Evolutionary conservation across 1,140 invertebrate species (phyloP), one percentile per base, ranked within the genome.

Genomic region (Carposina sasakii): DNA sequence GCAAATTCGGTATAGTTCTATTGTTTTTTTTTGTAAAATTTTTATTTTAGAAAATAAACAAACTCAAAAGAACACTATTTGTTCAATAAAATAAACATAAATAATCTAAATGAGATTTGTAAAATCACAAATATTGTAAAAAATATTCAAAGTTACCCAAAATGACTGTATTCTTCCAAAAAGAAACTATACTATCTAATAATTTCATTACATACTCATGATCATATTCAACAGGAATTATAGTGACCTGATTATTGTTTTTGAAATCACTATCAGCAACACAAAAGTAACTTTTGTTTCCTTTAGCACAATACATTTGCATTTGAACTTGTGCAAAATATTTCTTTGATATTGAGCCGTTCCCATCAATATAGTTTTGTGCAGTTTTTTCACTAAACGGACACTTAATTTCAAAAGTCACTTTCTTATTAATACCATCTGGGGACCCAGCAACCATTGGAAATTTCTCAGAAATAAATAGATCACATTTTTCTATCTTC

Each of bases 271-370:
- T 28, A 12, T 12, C 12, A 12, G 24, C 24, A 12, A 28, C 24
- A 28, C 24, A 28, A 28, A 28, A 28, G 15, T 36, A 36, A 36
- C 33, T 36, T 36, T 36, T 6, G 15, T 16, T 36, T 15, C 5
- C 33, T n/a, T 36, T 12, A 9, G 33, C 33, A 36, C 33, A 36
- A 36, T 9, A 36, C 33, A 36, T 36, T 36, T 36, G 33, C 6
- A 36, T 36, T 36, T 16, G 33, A 8, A 16, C 33, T 36, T 36
- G 33, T 9, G 33, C 33, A 36, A 36, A 36, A 36, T 15, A 36
- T 36, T 36, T 36, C 6, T 36, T 36, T 5, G 33, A 8, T n/a
- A 36, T 9, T 16, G 5, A 9, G 15, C 33, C 33, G 15, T 36
- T n/a, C n/a, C n/a, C 33, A 8, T 36, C 15, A 36, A 36, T 36